A percentile compares a stretch with the other conserved stretches of the same genome.
These are phyloP conservation scores for Andrena trimmerana DNA, from an alignment of 2,888 invertebrate genomes.

Conservation along the genomic window DNA sequence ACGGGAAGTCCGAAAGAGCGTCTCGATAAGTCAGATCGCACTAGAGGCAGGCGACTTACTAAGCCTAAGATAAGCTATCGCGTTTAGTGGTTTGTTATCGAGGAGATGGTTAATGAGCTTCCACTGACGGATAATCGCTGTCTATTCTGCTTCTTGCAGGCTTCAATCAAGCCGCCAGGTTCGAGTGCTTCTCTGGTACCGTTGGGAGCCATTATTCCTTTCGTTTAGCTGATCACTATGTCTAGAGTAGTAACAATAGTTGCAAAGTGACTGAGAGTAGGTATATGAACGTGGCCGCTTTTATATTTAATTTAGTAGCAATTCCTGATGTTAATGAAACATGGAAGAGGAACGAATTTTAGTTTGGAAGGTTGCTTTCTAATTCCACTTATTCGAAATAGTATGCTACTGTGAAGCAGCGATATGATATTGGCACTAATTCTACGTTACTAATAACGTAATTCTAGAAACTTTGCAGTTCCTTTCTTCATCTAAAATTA, in stretches of 20 bases:
- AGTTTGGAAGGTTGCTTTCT: no score
- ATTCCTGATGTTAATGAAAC: no score
- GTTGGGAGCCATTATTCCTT: neutral
- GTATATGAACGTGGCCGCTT: no score
- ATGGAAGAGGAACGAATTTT: no score
- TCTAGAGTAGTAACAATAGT: neutral
- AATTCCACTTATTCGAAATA: no score
- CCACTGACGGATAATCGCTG: conserved; percentile 73
- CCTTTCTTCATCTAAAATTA: no score
- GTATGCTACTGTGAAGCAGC: no score
- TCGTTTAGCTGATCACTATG: neutral
- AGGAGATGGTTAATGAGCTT: conserved; percentile 81
- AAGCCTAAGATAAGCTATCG: conserved; percentile 79
- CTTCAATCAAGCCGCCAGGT: conserved; percentile 6
- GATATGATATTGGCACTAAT: no score
- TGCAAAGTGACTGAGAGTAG: neutral
- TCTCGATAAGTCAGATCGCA: conserved; percentile 60
- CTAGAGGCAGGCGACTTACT: conserved; percentile 65
- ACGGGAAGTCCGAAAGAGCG: conserved; percentile 56
- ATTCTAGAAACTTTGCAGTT: no score
- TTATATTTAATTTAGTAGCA: no score
- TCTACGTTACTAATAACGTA: no score
- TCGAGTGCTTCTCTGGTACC: neutral
- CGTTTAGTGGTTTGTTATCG: conserved; percentile 77
- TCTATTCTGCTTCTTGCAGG: conserved; percentile 39